A percentile compares a stretch with the other conserved stretches of the same genome.
Evolutionary conservation across 1,140 invertebrate species (phyloP).

Genomic region (Saccostrea glomerata): DNA sequence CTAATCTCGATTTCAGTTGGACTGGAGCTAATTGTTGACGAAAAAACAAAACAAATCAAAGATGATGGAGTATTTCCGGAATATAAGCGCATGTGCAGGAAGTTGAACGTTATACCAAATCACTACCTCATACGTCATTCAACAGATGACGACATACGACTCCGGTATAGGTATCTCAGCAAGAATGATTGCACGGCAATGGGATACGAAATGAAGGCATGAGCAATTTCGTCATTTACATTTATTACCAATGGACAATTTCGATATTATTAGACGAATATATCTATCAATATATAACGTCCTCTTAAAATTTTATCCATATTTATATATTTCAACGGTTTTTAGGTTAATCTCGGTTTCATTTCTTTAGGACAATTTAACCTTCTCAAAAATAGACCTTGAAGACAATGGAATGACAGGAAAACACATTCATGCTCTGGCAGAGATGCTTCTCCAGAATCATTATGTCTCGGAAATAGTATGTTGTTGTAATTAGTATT

Average conservation of each 20-base stretch:
- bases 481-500: not conserved
- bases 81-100: slow-evolving; percentile 57
- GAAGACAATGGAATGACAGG: slow-evolving; percentile 61
- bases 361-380: slow-evolving; percentile 58
- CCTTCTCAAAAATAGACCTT: slow-evolving; percentile 58
- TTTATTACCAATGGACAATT: too few relatives aligned
- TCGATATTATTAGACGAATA: too few relatives aligned
- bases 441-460: slow-evolving; percentile 61
- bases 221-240: too few relatives aligned
- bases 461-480: slow-evolving; percentile 57
- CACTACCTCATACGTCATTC: slow-evolving; percentile 58
- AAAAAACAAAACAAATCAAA: slow-evolving; percentile 54
- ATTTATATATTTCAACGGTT: not conserved
- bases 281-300: too few relatives aligned
- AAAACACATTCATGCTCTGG: slow-evolving; percentile 56
- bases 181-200: slow-evolving; percentile 51
- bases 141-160: slow-evolving; percentile 53
- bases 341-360: slow-evolving; percentile 30
- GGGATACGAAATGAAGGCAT: slow-evolving; percentile 52
- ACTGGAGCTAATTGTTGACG: slow-evolving; percentile 55
- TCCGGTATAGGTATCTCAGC: slow-evolving; percentile 56
- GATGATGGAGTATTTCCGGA: slow-evolving; percentile 56
- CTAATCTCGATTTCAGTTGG: slow-evolving; percentile 10
- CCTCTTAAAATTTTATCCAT: too few relatives aligned
- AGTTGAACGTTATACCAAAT: slow-evolving; percentile 56